phyloP scores from a whole-genome alignment of 2,797 vertebrate species.

The Hemitrygon akajei region DNA sequence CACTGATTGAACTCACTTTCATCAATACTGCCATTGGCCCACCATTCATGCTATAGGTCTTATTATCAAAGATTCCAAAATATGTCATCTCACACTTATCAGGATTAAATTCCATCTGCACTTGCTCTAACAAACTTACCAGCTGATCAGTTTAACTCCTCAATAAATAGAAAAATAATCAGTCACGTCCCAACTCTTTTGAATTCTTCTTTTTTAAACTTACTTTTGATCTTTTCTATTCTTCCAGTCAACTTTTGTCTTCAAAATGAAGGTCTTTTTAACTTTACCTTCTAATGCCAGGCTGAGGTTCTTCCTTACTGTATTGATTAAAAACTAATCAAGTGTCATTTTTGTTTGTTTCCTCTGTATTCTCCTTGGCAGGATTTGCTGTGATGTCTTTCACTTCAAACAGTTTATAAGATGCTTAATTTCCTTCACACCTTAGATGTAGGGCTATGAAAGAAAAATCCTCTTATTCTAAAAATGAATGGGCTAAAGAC shows the following conservation, averaged over 20 bases:
- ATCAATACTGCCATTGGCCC: background rate
- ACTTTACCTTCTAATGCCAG: background rate
- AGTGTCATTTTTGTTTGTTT: background rate
- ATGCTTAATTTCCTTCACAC: background rate
- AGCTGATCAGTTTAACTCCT: background rate
- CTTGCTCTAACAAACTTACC: no score
- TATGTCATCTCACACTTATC: no score
- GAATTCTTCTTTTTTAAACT: background rate
- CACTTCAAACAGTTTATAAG: background rate
- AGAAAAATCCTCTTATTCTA: background rate
- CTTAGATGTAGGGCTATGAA: background rate
- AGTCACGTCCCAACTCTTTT: background rate
- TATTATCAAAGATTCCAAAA: no score
- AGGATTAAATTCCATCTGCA: no score
- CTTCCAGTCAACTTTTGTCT: background rate
- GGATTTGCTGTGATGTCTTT: background rate
- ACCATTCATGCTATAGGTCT: no score
- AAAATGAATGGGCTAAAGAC: background rate
- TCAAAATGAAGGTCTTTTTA: background rate
- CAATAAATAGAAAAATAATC: background rate
- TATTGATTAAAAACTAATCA: background rate
- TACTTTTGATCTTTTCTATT: background rate
- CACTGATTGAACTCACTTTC: background rate
- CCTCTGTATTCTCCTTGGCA: background rate
- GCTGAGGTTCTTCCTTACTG: no score